Evolutionary conservation across 2,797 vertebrate genomes (phyloP).

Genomic region (Pseudochaenichthys georgianus): DNA sequence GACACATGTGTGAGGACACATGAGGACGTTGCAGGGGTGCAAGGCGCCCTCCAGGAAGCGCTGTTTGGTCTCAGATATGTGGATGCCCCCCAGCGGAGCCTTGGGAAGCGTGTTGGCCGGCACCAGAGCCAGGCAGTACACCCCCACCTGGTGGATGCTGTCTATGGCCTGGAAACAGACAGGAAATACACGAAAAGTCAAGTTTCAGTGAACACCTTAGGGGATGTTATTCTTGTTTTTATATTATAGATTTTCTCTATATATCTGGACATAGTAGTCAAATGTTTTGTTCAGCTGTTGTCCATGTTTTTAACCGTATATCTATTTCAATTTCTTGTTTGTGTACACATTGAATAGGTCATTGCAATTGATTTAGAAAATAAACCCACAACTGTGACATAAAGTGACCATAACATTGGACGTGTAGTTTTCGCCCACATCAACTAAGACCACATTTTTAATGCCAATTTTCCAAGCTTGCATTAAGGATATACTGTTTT

Average conservation of each 20-base stretch:
- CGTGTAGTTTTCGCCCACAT: neutral
- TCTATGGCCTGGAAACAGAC: slow-evolving; percentile 89
- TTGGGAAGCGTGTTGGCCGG: slow-evolving; percentile 97
- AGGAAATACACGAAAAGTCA: neutral
- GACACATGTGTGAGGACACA: slow-evolving; percentile 97
- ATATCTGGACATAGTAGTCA: too few relatives aligned
- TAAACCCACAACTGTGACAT: neutral
- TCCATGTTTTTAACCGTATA: too few relatives aligned
- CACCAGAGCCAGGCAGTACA: slow-evolving; percentile 95
- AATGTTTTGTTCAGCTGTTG: too few relatives aligned
- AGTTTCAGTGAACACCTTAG: neutral
- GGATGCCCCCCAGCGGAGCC: slow-evolving; percentile 94
- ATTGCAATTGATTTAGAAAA: neutral
- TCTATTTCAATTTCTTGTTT: too few relatives aligned
- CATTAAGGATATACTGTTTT: neutral
- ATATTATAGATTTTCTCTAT: neutral
- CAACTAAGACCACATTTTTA: neutral
- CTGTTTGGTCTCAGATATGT: slow-evolving; percentile 96
- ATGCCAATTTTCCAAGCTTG: slow-evolving; percentile 1
- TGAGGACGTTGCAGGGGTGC: slow-evolving; percentile 95
- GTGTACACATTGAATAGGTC: too few relatives aligned
- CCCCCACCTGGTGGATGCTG: slow-evolving; percentile 97
- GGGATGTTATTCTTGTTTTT: slow-evolving; percentile 7
- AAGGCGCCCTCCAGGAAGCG: slow-evolving; percentile 94
- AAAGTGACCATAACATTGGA: neutral